phyloP scores from a whole-genome alignment of 2,797 vertebrate species.

The Coracias cyanogaster region DNA sequence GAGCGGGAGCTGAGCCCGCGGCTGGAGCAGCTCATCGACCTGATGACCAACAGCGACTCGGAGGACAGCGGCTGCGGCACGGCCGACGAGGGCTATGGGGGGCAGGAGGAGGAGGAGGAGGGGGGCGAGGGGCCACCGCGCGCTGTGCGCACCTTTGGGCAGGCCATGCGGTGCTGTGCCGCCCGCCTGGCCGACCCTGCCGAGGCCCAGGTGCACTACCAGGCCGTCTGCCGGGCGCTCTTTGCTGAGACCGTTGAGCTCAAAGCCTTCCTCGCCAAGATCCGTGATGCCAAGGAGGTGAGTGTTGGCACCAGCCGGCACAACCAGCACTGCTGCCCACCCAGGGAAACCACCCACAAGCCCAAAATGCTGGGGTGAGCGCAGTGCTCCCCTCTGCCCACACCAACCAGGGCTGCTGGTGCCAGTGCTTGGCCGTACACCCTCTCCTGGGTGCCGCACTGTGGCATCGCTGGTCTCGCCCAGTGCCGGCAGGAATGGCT shows the following conservation, averaged over 20 bases:
- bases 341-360: fast-evolving
- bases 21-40: conserved; percentile 93
- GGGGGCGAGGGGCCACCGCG: conserved; percentile 72
- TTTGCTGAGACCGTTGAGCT: conserved; percentile 94
- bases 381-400: fast-evolving
- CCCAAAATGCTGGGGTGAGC: neutral
- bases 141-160: conserved; percentile 83
- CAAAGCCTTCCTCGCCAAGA: conserved; percentile 91
- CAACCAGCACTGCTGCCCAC: fast-evolving
- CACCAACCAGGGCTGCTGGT: fast-evolving
- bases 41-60: conserved; percentile 86
- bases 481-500: fast-evolving
- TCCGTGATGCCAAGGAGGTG: conserved; percentile 93
- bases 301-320: fast-evolving
- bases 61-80: conserved; percentile 62
- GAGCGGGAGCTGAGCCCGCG: conserved; percentile 92
- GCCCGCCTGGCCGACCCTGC: conserved; percentile 83
- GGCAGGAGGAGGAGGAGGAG: conserved; percentile 85
- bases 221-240: conserved; percentile 93
- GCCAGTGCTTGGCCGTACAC: fast-evolving
- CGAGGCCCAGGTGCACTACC: conserved; percentile 89
- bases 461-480: fast-evolving
- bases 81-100: conserved; percentile 90
- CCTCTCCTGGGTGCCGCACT: neutral
- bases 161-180: conserved; percentile 88